Base-by-base conservation (phyloP, 2,797 vertebrate genomes). In the Leptatherina wallacei region DNA sequence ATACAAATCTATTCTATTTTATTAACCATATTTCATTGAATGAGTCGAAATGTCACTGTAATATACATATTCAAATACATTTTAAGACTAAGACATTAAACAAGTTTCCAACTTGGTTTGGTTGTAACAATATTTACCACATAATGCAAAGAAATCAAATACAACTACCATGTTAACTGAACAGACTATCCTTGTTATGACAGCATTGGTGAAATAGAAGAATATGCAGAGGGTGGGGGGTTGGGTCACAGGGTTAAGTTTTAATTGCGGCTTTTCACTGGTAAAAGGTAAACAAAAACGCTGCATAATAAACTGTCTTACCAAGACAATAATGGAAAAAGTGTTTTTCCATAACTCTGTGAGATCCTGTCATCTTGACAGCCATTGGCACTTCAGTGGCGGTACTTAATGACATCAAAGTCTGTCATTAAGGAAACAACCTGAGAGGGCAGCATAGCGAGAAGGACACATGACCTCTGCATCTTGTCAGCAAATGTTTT, bases 191-290 rank as follows among this genome's bases (percentile, higher is more conserved):
- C 24, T 69, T 20, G 20, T 63, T 69, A 4, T 59, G 12, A 60
- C n/a, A 56, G 47, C n/a, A 75, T 80, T 27, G 38, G 2, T 10
- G 18, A 29, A 38, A 85, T 61, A 44, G 64, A 81, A 65, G 57
- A 61, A 69, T 54, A 27, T 56, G 60, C 52, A 77, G 57, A 73
- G 22, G 40, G 22, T 54, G 54, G 71, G 60, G 69, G 30, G n/a
- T n/a, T n/a, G 6, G 71, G 44, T 85, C 82, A 87, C 78, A 83
- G 66, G 56, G 51, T 82, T 57, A 78, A 61, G 40, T 71, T 89
- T 92, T 90, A 87, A 87, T 91, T 77, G 79, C 27, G 60, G 70
- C 56, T 78, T 82, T 62, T 69, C 36, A 54, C 64, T 67, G 68
- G 59, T 69, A 68, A 82, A 70, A 74, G 13, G 62, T 74, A 51